These are phyloP conservation scores for Operophtera brumata DNA, from an alignment of 2,888 invertebrate genomes.

Conservation along the genomic window DNA sequence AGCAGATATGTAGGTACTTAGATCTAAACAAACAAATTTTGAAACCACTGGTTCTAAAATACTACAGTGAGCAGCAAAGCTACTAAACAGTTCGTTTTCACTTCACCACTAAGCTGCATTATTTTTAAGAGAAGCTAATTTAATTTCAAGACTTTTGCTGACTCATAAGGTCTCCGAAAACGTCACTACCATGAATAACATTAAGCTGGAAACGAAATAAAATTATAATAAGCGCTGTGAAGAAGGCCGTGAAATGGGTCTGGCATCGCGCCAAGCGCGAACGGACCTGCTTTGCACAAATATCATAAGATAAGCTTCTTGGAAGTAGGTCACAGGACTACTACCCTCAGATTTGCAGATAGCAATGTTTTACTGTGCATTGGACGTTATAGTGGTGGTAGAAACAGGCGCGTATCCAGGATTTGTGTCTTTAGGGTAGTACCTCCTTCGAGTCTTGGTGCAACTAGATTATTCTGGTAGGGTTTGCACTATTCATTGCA, in stretches of 20 bases:
- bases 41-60: no score
- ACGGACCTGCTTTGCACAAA: slow-evolving; percentile 5
- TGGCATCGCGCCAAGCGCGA: slow-evolving; percentile 13
- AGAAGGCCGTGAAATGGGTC: slow-evolving; percentile 14
- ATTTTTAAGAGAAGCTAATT: neutral
- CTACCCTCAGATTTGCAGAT: neutral
- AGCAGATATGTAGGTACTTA: no score
- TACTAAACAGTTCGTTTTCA: no score
- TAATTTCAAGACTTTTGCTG: slow-evolving; percentile 5
- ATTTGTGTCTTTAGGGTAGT: neutral
- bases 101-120: no score
- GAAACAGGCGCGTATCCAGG: no score
- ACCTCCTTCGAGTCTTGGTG: neutral
- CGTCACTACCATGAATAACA: slow-evolving; percentile 10
- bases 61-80: no score
- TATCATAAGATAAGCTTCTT: slow-evolving; percentile 11
- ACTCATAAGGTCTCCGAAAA: neutral
- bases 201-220: slow-evolving; percentile 10
- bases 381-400: no score
- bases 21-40: no score
- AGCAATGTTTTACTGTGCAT: no score
- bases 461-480: no score
- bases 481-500: no score
- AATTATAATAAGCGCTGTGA: slow-evolving; percentile 20
- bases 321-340: slow-evolving; percentile 24